These are phyloP conservation scores for Cephalopachus bancanus DNA, from an alignment of 2,797 vertebrate genomes.

Conservation along the genomic window DNA sequence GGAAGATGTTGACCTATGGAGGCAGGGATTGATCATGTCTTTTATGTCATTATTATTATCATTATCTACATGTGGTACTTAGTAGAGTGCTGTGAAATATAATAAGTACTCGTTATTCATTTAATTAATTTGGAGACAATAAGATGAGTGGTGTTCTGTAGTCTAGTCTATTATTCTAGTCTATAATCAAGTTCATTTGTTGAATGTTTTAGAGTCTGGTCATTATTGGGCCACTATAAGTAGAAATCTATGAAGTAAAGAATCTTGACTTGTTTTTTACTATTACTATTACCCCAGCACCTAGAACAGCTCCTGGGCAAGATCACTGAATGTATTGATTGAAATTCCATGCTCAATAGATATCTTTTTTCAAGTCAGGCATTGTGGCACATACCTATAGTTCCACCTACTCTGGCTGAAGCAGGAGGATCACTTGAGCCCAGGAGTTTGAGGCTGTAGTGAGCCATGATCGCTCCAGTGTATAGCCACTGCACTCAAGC, in stretches of 20 bases:
- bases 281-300: not conserved
- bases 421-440: not conserved
- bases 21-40: not conserved
- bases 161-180: not conserved
- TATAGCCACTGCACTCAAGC: not conserved
- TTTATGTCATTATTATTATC: not conserved
- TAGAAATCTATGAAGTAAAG: not conserved
- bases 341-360: not conserved
- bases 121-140: not conserved
- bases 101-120: not conserved
- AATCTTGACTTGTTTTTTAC: not conserved
- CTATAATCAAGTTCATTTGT: not conserved
- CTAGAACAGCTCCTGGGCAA: not conserved
- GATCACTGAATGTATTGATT: not conserved
- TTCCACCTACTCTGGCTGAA: not conserved
- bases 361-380: not conserved
- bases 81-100: not conserved
- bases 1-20: not conserved
- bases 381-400: not conserved
- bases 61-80: not conserved
- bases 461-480: not conserved
- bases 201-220: conserved; percentile 16
- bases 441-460: not conserved
- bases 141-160: conserved; percentile 17
- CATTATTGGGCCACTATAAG: not conserved